Conservation (phyloP, 2,797 vertebrate genomes). For the Artibeus lituratus region DNA sequence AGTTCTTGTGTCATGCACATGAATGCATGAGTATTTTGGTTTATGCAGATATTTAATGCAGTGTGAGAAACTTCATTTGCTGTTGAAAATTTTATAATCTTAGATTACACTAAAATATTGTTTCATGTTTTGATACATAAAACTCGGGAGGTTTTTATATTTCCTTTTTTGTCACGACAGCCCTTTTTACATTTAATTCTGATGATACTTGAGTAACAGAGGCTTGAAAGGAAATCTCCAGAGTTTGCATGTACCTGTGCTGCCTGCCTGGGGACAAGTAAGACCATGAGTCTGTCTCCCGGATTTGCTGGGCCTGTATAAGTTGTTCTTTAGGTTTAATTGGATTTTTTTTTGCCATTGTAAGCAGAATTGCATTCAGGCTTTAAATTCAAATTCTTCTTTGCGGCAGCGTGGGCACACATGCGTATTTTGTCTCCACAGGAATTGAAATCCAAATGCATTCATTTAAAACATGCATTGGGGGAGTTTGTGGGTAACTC, state of each 20-base stretch:
- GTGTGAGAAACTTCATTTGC: slow-evolving; percentile 33
- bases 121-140: slow-evolving; percentile 37
- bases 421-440: slow-evolving; percentile 71
- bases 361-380: slow-evolving; percentile 59
- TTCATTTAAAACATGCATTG: slow-evolving; percentile 59
- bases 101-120: slow-evolving; percentile 51
- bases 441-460: slow-evolving; percentile 73
- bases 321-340: slow-evolving; percentile 59
- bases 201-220: slow-evolving; percentile 17
- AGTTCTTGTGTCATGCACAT: slow-evolving; percentile 18
- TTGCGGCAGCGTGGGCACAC: slow-evolving; percentile 53
- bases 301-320: not conserved
- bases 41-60: slow-evolving; percentile 48
- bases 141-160: slow-evolving; percentile 56
- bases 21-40: slow-evolving; percentile 25
- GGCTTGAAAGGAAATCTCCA: slow-evolving; percentile 18
- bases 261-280: not conserved
- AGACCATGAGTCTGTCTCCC: not conserved
- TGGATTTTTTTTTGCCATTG: slow-evolving; percentile 56
- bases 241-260: not conserved
- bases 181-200: slow-evolving; percentile 44
- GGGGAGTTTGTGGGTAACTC: slow-evolving; percentile 72
- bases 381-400: slow-evolving; percentile 67
- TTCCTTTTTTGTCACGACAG: slow-evolving; percentile 7
- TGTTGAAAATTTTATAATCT: slow-evolving; percentile 52